These are phyloP conservation scores for Harpagoxenus sublaevis DNA, from an alignment of 2,888 invertebrate species.

Conservation along the genomic window DNA sequence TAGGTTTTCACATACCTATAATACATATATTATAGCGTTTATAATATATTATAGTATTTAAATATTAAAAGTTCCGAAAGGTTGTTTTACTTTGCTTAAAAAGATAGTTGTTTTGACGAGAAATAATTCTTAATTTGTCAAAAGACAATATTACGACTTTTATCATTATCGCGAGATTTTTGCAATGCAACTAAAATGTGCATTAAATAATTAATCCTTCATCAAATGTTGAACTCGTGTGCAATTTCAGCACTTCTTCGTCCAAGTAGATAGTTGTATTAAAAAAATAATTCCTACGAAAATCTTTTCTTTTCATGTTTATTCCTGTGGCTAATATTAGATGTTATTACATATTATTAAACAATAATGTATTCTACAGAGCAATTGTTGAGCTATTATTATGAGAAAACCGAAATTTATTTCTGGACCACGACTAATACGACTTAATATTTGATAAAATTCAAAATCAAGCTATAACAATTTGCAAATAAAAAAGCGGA, in stretches of 20 bases:
- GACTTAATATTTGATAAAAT: constrained; percentile 28
- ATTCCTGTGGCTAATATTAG: constrained; percentile 36
- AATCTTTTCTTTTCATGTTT: constrained; percentile 32
- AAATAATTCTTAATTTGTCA: neutral
- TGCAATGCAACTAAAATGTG: neutral
- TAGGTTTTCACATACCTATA: no score
- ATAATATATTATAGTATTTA: neutral
- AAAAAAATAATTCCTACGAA: constrained; percentile 31
- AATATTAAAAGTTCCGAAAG: neutral
- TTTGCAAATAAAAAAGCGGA: constrained; percentile 37
- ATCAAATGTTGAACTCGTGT: neutral
- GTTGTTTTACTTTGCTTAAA: neutral
- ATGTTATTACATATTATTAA: constrained; percentile 42
- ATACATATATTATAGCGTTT: neutral
- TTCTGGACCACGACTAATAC: constrained; percentile 30
- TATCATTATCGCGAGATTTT: neutral
- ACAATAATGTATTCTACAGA: constrained; percentile 45
- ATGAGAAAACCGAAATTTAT: constrained; percentile 43
- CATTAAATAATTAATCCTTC: neutral
- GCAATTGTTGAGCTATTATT: constrained; percentile 40
- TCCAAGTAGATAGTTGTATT: neutral
- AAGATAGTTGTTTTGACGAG: neutral
- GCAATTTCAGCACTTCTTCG: neutral
- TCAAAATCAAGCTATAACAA: constrained; percentile 33
- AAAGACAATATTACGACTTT: neutral